A percentile compares a stretch with the other conserved stretches of the same genome.
These are phyloP conservation scores for Stratiomys singularior DNA, from an alignment of 2,888 invertebrate genomes.

Conservation along the genomic window DNA sequence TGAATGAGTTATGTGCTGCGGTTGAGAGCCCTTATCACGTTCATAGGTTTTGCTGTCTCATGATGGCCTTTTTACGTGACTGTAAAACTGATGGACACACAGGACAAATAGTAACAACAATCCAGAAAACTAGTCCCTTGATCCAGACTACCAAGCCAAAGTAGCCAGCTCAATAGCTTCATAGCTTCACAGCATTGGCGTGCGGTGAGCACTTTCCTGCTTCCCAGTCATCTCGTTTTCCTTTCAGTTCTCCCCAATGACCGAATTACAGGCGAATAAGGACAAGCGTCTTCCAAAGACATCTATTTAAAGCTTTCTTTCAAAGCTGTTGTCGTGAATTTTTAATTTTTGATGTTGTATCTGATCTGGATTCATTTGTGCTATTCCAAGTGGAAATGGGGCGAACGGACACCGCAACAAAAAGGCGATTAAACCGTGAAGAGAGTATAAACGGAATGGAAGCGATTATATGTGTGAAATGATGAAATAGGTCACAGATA, in stretches of 20 bases:
- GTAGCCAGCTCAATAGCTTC: background rate
- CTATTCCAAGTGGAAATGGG: background rate
- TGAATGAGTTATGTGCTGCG: conserved; percentile 45
- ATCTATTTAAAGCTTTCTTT: conserved; percentile 35
- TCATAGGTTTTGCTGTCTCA: conserved; percentile 26
- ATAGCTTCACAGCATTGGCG: background rate
- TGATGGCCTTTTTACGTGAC: conserved; percentile 45
- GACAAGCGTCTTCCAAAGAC: conserved; percentile 21
- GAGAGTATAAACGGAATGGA: background rate
- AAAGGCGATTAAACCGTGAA: background rate
- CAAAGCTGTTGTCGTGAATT: conserved; percentile 33
- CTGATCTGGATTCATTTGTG: background rate
- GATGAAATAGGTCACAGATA: background rate
- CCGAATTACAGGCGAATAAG: conserved; percentile 21
- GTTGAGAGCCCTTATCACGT: conserved; percentile 45
- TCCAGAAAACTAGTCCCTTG: background rate
- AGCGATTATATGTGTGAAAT: background rate
- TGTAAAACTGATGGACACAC: conserved; percentile 39
- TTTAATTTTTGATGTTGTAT: conserved; percentile 36
- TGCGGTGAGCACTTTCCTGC: background rate
- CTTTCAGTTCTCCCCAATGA: conserved; percentile 20
- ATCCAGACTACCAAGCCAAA: background rate
- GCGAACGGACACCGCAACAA: background rate
- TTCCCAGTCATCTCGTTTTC: background rate
- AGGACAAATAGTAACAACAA: conserved; percentile 23